Percentiles rank a stretch among this genome's conserved stretches.
Conservation (phyloP, 1,140 invertebrate genomes). For the Musca vetustissima region DNA sequence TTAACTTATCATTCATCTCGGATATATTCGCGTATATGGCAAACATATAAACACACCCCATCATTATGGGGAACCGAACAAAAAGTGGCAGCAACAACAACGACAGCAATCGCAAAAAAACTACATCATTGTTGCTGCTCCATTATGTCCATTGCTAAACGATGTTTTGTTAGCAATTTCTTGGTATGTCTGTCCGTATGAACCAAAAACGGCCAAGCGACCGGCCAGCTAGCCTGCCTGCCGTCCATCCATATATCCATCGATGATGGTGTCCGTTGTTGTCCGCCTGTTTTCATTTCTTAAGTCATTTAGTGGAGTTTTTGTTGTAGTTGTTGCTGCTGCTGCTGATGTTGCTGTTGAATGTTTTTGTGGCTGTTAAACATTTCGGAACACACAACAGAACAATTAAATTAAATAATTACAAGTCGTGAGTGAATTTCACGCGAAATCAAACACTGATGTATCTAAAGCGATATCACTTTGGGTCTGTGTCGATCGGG, state of each 20-base stretch:
- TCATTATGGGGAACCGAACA: background rate
- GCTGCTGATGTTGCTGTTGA: background rate
- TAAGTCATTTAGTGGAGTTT: background rate
- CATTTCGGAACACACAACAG: conserved; percentile 33
- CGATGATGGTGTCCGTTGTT: background rate
- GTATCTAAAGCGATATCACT: conserved; percentile 46
- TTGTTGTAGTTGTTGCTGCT: background rate
- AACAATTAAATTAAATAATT: conserved; percentile 56
- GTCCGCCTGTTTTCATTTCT: conserved; percentile 3
- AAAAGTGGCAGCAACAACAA: background rate
- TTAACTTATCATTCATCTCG: conserved; percentile 24
- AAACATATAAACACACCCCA: conserved; percentile 5
- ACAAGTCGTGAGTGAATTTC: conserved; percentile 55
- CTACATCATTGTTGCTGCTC: background rate
- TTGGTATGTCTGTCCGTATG: background rate
- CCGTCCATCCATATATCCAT: background rate
- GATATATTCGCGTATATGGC: too few relatives aligned
- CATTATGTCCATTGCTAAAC: background rate
- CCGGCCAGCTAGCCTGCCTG: background rate
- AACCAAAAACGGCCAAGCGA: background rate
- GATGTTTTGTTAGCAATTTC: too few relatives aligned
- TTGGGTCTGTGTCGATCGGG: too few relatives aligned
- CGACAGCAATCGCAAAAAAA: too few relatives aligned
- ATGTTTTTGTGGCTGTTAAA: conserved; percentile 11
- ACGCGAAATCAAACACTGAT: conserved; percentile 54